These are phyloP conservation scores for Brachymystax lenok DNA, from an alignment of 2,797 vertebrate species.

Conservation along the genomic window DNA sequence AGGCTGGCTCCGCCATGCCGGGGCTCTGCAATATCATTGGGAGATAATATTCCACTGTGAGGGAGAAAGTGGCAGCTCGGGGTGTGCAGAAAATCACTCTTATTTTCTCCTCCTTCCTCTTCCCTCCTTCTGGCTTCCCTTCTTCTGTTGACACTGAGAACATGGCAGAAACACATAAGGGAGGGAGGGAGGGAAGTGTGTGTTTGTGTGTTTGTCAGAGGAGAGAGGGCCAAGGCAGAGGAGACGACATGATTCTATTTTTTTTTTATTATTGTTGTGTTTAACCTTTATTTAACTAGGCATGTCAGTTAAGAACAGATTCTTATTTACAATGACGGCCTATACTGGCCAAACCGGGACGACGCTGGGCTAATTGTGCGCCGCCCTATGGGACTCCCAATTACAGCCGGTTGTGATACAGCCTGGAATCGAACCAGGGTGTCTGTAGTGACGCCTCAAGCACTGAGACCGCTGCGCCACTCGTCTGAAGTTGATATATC, in stretches of 20 bases:
- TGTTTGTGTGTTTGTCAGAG: neutral
- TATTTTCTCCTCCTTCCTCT: constrained; percentile 19
- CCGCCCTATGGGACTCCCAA: too few relatives aligned
- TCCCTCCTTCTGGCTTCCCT: neutral
- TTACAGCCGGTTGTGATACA: too few relatives aligned
- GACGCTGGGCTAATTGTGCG: too few relatives aligned
- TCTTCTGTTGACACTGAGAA: neutral
- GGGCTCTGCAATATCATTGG: constrained; percentile 52
- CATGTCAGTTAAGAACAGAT: too few relatives aligned
- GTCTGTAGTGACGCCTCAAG: too few relatives aligned
- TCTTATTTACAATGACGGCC: too few relatives aligned
- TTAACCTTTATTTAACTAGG: too few relatives aligned
- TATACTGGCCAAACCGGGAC: too few relatives aligned
- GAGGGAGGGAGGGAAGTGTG: neutral
- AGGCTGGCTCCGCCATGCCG: constrained; percentile 34
- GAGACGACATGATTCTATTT: neutral
- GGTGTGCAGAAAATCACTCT: constrained; percentile 38
- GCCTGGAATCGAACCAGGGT: too few relatives aligned
- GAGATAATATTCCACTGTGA: constrained; percentile 63
- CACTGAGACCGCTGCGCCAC: too few relatives aligned
- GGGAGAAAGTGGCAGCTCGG: constrained; percentile 23
- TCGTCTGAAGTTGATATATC: neutral
- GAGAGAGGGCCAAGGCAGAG: neutral
- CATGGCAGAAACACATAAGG: neutral
- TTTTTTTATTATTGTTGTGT: neutral